Percentiles rank a stretch among this genome's conserved stretches.
Conservation (phyloP, 2,797 vertebrate genomes). For the Limnodromus scolopaceus region DNA sequence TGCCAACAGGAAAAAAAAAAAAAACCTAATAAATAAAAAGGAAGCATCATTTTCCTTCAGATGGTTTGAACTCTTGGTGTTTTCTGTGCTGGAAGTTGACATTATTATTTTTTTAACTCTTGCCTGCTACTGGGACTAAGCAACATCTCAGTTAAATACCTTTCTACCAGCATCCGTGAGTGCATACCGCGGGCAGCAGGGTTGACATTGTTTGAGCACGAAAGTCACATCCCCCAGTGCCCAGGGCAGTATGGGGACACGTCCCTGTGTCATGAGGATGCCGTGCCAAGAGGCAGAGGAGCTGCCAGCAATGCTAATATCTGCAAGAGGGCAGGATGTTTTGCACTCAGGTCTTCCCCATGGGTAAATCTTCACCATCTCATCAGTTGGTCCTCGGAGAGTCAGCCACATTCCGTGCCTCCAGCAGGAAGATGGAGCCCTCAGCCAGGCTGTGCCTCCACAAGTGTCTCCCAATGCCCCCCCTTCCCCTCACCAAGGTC, state of each 20-base stretch:
- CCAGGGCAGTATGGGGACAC: neutral
- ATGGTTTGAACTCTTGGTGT: neutral
- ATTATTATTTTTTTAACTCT: neutral
- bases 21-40: conserved; percentile 15
- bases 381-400: accelerated
- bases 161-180: neutral
- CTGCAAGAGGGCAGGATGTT: neutral
- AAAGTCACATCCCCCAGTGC: neutral
- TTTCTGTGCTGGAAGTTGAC: conserved; percentile 9
- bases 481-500: neutral
- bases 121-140: neutral
- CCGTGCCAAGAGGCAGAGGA: neutral
- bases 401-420: accelerated
- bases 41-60: neutral
- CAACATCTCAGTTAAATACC: neutral
- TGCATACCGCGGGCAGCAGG: neutral
- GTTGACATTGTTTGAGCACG: neutral
- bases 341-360: neutral
- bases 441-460: neutral
- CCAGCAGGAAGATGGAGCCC: neutral
- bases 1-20: conserved; percentile 11
- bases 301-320: neutral
- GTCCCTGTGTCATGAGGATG: neutral
- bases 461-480: neutral
- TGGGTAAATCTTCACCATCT: neutral